A percentile compares a stretch with the other conserved stretches of the same genome.
These are phyloP conservation scores for Sciurus niger DNA, from an alignment of 2,113 vertebrate genomes.

Conservation along the genomic window DNA sequence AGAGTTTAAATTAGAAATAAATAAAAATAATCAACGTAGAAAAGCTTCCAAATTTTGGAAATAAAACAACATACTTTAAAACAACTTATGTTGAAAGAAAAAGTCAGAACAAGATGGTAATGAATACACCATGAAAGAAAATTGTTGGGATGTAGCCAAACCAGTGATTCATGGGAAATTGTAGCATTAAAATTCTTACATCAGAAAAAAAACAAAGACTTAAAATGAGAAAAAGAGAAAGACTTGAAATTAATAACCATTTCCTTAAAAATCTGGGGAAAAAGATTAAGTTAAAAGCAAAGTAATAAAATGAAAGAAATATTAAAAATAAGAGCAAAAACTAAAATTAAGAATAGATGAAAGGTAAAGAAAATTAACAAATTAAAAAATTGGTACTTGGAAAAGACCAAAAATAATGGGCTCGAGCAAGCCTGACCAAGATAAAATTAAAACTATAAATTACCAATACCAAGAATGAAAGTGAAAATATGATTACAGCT, in stretches of 20 bases:
- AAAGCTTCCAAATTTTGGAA: not conserved
- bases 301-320: not conserved
- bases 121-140: slow-evolving; percentile 1
- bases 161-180: not conserved
- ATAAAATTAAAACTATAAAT: not conserved
- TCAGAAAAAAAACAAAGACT: not conserved
- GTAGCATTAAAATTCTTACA: not conserved
- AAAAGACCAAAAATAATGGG: not conserved
- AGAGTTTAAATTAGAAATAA: not conserved
- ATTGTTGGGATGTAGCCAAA: not conserved
- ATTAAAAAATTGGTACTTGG: not conserved
- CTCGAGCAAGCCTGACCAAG: not conserved
- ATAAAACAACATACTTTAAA: not conserved
- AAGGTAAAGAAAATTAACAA: not conserved
- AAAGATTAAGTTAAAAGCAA: not conserved
- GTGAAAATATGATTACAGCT: not conserved
- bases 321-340: slow-evolving; percentile 35
- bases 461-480: not conserved
- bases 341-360: not conserved
- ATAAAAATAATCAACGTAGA: not conserved
- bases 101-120: not conserved
- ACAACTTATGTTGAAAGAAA: not conserved
- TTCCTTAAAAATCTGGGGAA: not conserved
- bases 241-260: slow-evolving; percentile 5
- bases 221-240: not conserved